Evolutionary conservation across 2,888 invertebrate genomes (phyloP).

Genomic region (Microctonus brassicae): DNA sequence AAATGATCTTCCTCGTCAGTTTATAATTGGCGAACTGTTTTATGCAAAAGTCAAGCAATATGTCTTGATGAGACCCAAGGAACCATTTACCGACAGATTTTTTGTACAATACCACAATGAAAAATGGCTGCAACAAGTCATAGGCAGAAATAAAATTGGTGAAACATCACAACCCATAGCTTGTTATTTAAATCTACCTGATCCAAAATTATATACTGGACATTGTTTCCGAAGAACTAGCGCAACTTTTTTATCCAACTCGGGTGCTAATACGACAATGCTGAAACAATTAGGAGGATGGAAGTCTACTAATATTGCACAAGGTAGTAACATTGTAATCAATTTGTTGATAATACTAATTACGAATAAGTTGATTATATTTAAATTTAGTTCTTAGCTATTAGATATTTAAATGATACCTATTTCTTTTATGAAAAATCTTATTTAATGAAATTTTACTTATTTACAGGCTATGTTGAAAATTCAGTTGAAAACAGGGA

Average conservation of each 20-base stretch:
- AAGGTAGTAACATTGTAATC: conserved; percentile 16
- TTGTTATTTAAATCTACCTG: conserved; percentile 34
- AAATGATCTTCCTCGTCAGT: no score
- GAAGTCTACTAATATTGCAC: conserved; percentile 38
- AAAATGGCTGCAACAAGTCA: conserved; percentile 39
- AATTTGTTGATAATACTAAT: neutral
- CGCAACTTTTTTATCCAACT: conserved; percentile 42
- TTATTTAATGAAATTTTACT: conserved; percentile 24
- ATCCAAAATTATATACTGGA: conserved; percentile 38
- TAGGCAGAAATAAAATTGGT: conserved; percentile 43
- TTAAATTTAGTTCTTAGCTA: no score
- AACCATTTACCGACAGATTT: conserved; percentile 44
- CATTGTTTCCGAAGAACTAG: conserved; percentile 45
- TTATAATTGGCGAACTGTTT: no score
- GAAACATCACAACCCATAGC: conserved; percentile 42
- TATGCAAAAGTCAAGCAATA: no score
- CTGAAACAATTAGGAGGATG: conserved; percentile 43
- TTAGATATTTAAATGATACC: no score
- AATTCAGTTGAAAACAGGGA: conserved; percentile 31
- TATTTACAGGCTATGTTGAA: conserved; percentile 33
- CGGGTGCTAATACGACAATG: conserved; percentile 40
- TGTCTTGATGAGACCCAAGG: no score
- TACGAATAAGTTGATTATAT: no score
- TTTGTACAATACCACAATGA: conserved; percentile 40
- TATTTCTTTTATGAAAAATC: conserved; percentile 7